Base-by-base conservation (phyloP, 2,113 vertebrate species). In the Corythornis vintsioides region DNA sequence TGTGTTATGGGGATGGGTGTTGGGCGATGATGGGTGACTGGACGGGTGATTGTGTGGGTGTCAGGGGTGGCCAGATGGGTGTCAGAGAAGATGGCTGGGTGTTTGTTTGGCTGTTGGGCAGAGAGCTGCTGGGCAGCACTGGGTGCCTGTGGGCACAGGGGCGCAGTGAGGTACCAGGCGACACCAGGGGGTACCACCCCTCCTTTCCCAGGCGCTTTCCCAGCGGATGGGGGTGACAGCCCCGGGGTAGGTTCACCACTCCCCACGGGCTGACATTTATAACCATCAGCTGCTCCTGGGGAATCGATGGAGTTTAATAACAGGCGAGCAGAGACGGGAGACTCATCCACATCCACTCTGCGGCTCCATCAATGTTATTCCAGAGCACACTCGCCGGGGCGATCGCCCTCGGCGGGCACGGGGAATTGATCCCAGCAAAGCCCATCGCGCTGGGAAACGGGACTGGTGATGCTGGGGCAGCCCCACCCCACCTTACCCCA, bases 291-390 rank as follows among this genome's bases (percentile, higher is more conserved):
- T 1, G 81, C 89, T 87, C 92, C 88, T 10, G 1, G 88, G 73
- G 94, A 95, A 95, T 95, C 96, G 92, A 96, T 96, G 94, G 66
- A 78, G 95, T 97, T 96, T 96, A 96, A 97, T 96, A 96, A 96
- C 94, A 55, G 29, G 80, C 79, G 22, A 92, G 86, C 84, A 26
- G 93, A 94, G 97, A 95, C n/a, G 66, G 94, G 95, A 96, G 95
- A 90, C 96, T 90, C 93, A 94, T 94, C 96, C 92, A 95, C 93
- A 93, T 92, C 94, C 94, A 94, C 91, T 95, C 94, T 88, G 91
- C 86, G 75, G 86, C 93, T 97, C 91, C 53, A 72, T 93, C 95
- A 97, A 96, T 95, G 97, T 96, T 96, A 95, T 96, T 96, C 96
- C 95, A 93, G 96, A 97, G 94, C 97, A 95, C 89, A 79, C 94